phyloP scores from a whole-genome alignment of 2,113 vertebrate genomes.

The Brachyistius frenatus region DNA sequence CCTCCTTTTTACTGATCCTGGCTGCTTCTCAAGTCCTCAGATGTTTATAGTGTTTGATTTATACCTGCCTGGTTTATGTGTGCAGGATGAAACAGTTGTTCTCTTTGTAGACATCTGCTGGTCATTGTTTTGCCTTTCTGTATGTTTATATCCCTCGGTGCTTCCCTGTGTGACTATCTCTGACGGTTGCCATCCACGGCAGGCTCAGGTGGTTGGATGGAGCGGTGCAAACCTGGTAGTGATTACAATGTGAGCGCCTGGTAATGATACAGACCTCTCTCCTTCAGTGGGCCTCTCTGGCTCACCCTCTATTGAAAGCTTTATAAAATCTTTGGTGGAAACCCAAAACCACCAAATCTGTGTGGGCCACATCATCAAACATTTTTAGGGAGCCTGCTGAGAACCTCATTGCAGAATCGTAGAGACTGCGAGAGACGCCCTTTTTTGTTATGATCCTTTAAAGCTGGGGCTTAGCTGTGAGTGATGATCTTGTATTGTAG shows the following conservation, averaged over 20 bases:
- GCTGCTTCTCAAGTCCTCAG: conserved; percentile 41
- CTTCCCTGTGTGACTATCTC: conserved; percentile 6
- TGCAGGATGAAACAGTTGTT: conserved; percentile 47
- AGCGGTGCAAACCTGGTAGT: conserved; percentile 62
- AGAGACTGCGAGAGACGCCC: conserved; percentile 16
- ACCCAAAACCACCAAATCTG: conserved; percentile 75
- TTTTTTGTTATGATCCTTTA: conserved; percentile 52
- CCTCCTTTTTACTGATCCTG: background rate
- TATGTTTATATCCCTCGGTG: background rate
- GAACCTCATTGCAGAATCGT: conserved; percentile 44
- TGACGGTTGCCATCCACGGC: conserved; percentile 14
- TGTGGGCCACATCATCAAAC: conserved; percentile 70
- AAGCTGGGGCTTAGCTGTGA: conserved; percentile 36
- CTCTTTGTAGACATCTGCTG: conserved; percentile 13
- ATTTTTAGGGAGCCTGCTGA: conserved; percentile 37
- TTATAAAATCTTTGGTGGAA: conserved; percentile 76
- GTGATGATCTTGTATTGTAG: conserved; percentile 16
- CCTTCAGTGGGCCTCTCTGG: conserved; percentile 52
- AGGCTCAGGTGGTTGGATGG: conserved; percentile 54
- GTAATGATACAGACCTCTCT: conserved; percentile 57
- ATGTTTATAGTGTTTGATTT: conserved; percentile 56
- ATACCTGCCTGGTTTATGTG: conserved; percentile 49
- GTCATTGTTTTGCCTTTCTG: background rate
- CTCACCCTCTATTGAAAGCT: conserved; percentile 61
- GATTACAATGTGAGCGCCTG: conserved; percentile 65